Evolutionary conservation across 1,140 invertebrate species (phyloP).

Genomic region (Drosophila sulfurigaster): DNA sequence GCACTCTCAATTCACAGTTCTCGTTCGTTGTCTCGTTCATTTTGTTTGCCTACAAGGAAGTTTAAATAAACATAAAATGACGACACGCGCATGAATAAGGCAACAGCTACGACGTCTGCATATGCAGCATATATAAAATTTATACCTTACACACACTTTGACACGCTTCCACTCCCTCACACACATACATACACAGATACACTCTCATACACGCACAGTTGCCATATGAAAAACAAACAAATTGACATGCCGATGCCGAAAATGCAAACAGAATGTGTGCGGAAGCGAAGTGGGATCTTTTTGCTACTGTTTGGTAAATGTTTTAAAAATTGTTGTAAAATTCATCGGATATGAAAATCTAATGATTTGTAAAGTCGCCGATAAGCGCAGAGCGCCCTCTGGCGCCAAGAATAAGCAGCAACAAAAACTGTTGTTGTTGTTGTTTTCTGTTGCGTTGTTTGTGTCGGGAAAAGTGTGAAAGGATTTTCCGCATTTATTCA

Average conservation of each 20-base stretch:
- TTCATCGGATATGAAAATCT: conserved; percentile 84
- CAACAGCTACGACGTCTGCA: conserved; percentile 45
- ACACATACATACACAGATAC: background rate
- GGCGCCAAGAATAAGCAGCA: conserved; percentile 39
- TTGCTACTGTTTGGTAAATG: conserved; percentile 53
- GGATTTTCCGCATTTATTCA: conserved; percentile 76
- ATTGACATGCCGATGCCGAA: conserved; percentile 74
- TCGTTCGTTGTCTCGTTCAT: conserved; percentile 34
- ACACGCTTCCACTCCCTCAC: conserved; percentile 17
- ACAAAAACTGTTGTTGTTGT: conserved; percentile 45
- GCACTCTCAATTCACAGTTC: background rate
- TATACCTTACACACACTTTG: conserved; percentile 24
- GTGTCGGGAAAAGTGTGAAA: conserved; percentile 55
- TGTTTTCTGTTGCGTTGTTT: conserved; percentile 13
- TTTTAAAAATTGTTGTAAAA: conserved; percentile 79
- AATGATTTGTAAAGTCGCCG: conserved; percentile 81
- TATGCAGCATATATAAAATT: conserved; percentile 49
- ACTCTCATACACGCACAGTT: conserved; percentile 1
- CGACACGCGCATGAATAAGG: conserved; percentile 65
- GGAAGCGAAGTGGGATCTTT: conserved; percentile 31
- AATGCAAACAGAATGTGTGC: conserved; percentile 54
- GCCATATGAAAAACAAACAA: conserved; percentile 67
- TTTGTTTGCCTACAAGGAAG: conserved; percentile 64
- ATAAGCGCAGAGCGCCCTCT: conserved; percentile 65
- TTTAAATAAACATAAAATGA: conserved; percentile 81